phyloP scores from a whole-genome alignment of 2,797 vertebrate genomes.

The Craterocephalus amniculus region DNA sequence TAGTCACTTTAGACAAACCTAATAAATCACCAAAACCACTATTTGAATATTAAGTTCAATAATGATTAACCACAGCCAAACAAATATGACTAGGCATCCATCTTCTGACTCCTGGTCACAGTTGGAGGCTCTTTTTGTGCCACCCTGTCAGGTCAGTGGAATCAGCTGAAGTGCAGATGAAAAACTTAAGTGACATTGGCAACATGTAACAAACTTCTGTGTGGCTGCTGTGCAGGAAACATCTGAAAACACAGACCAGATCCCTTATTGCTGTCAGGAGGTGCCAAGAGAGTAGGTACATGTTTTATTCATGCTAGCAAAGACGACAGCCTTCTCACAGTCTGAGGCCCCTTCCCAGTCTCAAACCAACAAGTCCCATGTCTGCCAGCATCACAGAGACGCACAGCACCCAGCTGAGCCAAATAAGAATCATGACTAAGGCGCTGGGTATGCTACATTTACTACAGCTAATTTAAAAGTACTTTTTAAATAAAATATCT shows the following conservation, averaged over 20 bases:
- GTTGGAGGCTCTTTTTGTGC: constrained; percentile 18
- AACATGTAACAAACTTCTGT: constrained; percentile 19
- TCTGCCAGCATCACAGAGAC: constrained; percentile 38
- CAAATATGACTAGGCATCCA: background rate
- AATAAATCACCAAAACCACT: background rate
- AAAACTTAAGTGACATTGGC: constrained; percentile 41
- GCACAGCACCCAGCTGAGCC: constrained; percentile 13
- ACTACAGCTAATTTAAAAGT: background rate
- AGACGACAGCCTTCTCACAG: constrained; percentile 48
- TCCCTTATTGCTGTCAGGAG: constrained; percentile 39
- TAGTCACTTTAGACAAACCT: background rate
- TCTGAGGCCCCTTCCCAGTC: constrained; percentile 25
- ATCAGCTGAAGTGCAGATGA: constrained; percentile 14
- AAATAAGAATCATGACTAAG: constrained; percentile 21
- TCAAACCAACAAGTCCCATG: constrained; percentile 26
- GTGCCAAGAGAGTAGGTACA: constrained; percentile 53
- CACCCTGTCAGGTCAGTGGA: constrained; percentile 11
- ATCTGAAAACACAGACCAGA: constrained; percentile 36
- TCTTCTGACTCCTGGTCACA: background rate
- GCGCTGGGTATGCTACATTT: constrained; percentile 4
- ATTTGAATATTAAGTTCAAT: background rate
- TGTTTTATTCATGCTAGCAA: constrained; percentile 54
- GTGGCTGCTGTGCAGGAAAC: constrained; percentile 12
- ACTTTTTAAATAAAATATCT: background rate
- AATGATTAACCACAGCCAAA: background rate